Percentiles rank a stretch among this genome's conserved stretches.
Conservation (phyloP, 2,888 invertebrate genomes). For the Lordiphosa fenestrarum region DNA sequence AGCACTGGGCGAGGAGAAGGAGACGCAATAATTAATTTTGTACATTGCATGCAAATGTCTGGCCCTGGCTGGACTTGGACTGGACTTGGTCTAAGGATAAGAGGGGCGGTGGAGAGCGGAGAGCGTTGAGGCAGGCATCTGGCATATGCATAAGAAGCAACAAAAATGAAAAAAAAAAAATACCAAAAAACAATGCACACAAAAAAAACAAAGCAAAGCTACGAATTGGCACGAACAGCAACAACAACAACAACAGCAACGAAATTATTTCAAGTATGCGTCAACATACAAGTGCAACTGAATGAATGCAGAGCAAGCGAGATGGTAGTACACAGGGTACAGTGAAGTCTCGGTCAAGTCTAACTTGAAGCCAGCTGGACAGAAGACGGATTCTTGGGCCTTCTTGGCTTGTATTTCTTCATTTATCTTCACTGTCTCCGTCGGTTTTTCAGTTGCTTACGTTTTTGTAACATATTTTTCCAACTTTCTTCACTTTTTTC, state of each 20-base stretch:
- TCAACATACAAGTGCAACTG: constrained; percentile 32
- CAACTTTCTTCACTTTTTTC: too few species aligned
- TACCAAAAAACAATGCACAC: constrained; percentile 35
- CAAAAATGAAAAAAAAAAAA: constrained; percentile 55
- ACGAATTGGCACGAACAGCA: constrained; percentile 7
- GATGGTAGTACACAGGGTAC: not conserved
- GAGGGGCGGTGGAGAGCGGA: not conserved
- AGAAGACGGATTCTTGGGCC: too few species aligned
- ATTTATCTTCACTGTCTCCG: too few species aligned
- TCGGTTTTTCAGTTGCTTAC: too few species aligned
- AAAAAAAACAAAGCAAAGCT: constrained; percentile 11
- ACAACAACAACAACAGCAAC: constrained; percentile 19
- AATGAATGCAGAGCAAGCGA: constrained; percentile 1
- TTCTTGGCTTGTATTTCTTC: too few species aligned
- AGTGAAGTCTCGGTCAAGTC: too few species aligned
- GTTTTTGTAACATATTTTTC: too few species aligned
- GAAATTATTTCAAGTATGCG: constrained; percentile 39
- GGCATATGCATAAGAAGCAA: constrained; percentile 66
- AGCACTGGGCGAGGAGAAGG: not conserved
- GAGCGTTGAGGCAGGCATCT: constrained; percentile 36
- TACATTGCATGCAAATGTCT: constrained; percentile 75
- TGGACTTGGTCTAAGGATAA: constrained; percentile 3
- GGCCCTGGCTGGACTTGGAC: constrained; percentile 37
- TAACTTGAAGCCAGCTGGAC: too few species aligned
- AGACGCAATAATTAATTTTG: constrained; percentile 77